phyloP scores from a whole-genome alignment of 2,113 vertebrate species.

The Thermophis baileyi region DNA sequence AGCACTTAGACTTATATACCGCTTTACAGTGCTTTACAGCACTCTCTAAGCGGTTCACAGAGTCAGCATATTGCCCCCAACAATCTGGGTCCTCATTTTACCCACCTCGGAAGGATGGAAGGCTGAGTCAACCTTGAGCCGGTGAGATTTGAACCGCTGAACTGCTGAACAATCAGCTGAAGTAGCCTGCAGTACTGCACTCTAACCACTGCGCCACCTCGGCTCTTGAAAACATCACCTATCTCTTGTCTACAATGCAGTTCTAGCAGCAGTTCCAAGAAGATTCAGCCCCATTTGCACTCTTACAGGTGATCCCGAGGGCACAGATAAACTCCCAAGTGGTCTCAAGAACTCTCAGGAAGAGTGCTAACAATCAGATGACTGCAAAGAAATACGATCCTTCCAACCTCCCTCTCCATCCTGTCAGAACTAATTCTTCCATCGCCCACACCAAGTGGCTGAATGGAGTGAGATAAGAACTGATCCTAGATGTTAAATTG shows the following conservation, averaged over 20 bases:
- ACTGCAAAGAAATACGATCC: not conserved
- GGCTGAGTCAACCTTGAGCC: no score
- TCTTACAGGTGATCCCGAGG: not conserved
- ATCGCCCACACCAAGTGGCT: not conserved
- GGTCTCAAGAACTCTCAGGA: not conserved
- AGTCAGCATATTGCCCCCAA: no score
- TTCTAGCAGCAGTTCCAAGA: not conserved
- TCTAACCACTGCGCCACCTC: no score
- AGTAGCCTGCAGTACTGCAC: no score
- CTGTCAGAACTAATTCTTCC: not conserved
- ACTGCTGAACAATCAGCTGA: no score
- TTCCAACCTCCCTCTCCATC: not conserved
- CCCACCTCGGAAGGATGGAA: no score
- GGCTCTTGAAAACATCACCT: not conserved
- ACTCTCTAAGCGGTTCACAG: no score
- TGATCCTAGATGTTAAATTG: not conserved
- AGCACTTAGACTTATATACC: no score
- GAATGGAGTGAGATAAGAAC: not conserved
- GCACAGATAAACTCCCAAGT: not conserved
- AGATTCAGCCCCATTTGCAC: not conserved
- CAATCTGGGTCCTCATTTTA: no score
- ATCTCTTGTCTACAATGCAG: not conserved
- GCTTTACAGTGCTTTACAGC: no score
- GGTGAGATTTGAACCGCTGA: no score
- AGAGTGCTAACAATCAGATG: not conserved